Evolutionary conservation across 1,140 invertebrate species (phyloP).

Genomic region (Solen grandis): DNA sequence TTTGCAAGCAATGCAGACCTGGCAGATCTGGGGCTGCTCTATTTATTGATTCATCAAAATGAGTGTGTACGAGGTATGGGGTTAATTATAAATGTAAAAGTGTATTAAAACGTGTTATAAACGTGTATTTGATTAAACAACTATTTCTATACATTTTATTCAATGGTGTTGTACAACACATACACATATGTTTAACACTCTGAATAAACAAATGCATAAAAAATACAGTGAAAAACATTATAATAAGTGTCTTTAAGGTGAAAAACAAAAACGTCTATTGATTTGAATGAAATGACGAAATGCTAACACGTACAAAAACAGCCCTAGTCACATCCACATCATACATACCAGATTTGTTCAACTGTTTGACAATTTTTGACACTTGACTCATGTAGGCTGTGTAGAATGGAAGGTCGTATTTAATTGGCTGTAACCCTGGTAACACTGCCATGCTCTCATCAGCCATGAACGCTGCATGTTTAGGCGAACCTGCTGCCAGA

Average conservation of each 20-base stretch:
- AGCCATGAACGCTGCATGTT: slow-evolving; percentile 97
- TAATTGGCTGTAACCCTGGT: slow-evolving; percentile 94
- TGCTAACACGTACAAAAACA: too few relatives aligned
- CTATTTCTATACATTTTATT: too few relatives aligned
- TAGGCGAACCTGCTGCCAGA: slow-evolving; percentile 91
- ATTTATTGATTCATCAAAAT: too few relatives aligned
- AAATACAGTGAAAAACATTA: background rate
- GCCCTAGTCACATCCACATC: too few relatives aligned
- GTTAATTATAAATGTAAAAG: too few relatives aligned
- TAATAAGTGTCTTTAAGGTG: background rate
- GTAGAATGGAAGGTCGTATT: slow-evolving; percentile 98
- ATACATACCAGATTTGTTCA: slow-evolving; percentile 85
- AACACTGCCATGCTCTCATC: slow-evolving; percentile 97
- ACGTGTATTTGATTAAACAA: too few relatives aligned
- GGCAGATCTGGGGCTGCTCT: too few relatives aligned
- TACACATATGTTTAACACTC: background rate
- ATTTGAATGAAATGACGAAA: background rate
- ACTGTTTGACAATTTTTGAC: slow-evolving; percentile 88
- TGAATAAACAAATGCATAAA: background rate
- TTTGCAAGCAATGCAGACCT: too few relatives aligned
- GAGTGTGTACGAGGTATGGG: too few relatives aligned
- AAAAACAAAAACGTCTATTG: background rate
- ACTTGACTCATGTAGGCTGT: slow-evolving; percentile 96
- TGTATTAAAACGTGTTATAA: too few relatives aligned
- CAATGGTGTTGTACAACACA: too few relatives aligned